Evolutionary conservation across 2,113 vertebrate species (phyloP), one percentile per base, ranked within the genome.

Genomic region (Odocoileus virginianus): DNA sequence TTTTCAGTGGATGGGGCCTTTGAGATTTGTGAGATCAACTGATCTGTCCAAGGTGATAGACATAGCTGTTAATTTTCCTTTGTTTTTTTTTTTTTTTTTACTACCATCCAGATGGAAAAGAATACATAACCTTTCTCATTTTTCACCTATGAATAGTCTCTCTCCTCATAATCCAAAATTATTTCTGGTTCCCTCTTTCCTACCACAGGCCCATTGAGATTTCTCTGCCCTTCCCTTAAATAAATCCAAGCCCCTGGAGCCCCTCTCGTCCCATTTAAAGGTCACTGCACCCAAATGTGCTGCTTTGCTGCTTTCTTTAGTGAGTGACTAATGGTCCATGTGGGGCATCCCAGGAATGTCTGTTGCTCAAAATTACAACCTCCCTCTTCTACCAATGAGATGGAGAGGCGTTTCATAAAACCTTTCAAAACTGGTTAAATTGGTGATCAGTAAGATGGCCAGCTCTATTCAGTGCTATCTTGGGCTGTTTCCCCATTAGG

Each of bases 291-390:
- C 74, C 30, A 93, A 81, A 55, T 28, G 45, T n/a, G 40, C 3
- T 92, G 6, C 83, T 93, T 13, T 89, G 23, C 19, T 93, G 61
- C 60, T 96, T 88, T 94, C 60, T 86, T 96, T 79, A 74, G 78
- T 71, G 87, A 71, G 36, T 87, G 57, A 87, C 43, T 45, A 64
- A 60, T 2, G 61, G 40, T 50, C 71, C 43, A 23, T 27, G 50
- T 52, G 52, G 27, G 50, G 43, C 15, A n/a, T 89, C 50, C 71
- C 16, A 25, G 76, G 43, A 45, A 28, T 83, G 16, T 78, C 33
- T 76, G 1, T 79, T 45, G 89, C 86, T 97, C 28, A 79, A 89
- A 93, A 89, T 93, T 92, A 92, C 55, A 97, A 74, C 47, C 43
- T 95, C 58, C 5, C 13, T 93, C 25, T 97, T 64, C 67, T 87